Percentiles rank a stretch among this genome's conserved stretches.
Conservation (phyloP, 2,888 invertebrate genomes). For the Dascillus cervinus region DNA sequence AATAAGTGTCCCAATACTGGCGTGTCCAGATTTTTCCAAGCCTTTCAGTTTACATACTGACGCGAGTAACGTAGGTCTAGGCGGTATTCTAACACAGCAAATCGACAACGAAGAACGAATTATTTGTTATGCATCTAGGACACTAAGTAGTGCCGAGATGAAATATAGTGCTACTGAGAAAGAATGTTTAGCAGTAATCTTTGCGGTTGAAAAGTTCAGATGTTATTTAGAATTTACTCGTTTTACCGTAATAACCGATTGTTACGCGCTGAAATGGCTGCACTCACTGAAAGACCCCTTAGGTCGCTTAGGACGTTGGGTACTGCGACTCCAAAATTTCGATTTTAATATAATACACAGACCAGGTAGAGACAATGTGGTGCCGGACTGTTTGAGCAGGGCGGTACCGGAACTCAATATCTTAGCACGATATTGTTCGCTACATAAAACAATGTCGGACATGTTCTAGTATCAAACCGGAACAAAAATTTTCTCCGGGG, state of each 20-base stretch:
- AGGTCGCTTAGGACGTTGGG: conserved; percentile 11
- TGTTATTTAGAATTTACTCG: conserved; percentile 8
- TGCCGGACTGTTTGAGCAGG: no score
- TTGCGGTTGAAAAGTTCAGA: conserved; percentile 8
- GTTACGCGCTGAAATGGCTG: conserved; percentile 12
- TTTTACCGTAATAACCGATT: conserved; percentile 5
- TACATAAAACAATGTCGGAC: no score
- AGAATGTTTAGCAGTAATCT: conserved; percentile 22
- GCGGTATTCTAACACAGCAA: conserved; percentile 17
- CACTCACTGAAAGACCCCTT: conserved; percentile 3
- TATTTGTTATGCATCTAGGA: conserved; percentile 22
- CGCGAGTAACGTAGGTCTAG: conserved; percentile 17
- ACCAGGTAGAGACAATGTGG: no score
- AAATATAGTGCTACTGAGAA: conserved; percentile 22
- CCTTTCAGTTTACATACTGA: conserved; percentile 19
- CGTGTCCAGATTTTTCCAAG: conserved; percentile 17
- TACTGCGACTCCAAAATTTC: conserved; percentile 14
- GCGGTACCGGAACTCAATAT: no score
- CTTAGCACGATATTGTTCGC: no score
- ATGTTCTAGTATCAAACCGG: no score
- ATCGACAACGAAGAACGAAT: conserved; percentile 18
- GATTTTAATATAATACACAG: conserved; percentile 7
- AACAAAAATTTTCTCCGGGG: no score
- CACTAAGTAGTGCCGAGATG: conserved; percentile 19
- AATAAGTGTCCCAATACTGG: conserved; percentile 17